Conservation (phyloP, 2,888 invertebrate species). For the Azorinus chamasolen region DNA sequence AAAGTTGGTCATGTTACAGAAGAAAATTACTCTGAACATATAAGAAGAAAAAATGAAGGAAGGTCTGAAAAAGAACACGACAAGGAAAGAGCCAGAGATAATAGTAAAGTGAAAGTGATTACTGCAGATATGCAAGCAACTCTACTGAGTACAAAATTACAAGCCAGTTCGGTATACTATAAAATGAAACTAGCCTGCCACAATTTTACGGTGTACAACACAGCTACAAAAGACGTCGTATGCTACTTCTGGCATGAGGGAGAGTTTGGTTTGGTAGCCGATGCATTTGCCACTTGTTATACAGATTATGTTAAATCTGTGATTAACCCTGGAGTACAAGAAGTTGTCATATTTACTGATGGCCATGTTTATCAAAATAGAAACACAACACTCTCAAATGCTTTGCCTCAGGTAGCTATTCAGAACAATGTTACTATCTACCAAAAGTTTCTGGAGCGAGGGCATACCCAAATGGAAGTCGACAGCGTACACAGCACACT, state of each 20-base stretch:
- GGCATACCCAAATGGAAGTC: conserved; percentile 53
- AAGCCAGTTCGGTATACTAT: conserved; percentile 54
- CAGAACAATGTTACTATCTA: background rate
- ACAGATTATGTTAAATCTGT: background rate
- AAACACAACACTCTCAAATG: conserved; percentile 40
- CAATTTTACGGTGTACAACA: conserved; percentile 51
- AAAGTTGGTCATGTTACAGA: conserved; percentile 33
- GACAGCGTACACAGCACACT: conserved; percentile 59
- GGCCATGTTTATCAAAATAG: conserved; percentile 55
- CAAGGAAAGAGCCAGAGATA: conserved; percentile 16
- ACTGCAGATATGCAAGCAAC: conserved; percentile 44
- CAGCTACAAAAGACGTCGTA: conserved; percentile 21
- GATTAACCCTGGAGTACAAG: conserved; percentile 7
- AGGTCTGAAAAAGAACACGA: conserved; percentile 21
- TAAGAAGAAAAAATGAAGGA: conserved; percentile 24
- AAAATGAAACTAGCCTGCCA: conserved; percentile 58
- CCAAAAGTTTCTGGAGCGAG: conserved; percentile 43
- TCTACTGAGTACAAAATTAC: conserved; percentile 28
- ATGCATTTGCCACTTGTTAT: conserved; percentile 20
- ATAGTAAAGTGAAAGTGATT: conserved; percentile 11
- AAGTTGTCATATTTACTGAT: conserved; percentile 56
- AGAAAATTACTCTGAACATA: conserved; percentile 33
- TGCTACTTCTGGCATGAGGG: conserved; percentile 65
- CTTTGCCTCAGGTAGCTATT: conserved; percentile 5
- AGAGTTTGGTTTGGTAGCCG: conserved; percentile 23